These are phyloP conservation scores for Nephrotoma appendiculata DNA, from an alignment of 2,888 invertebrate species.

Conservation along the genomic window DNA sequence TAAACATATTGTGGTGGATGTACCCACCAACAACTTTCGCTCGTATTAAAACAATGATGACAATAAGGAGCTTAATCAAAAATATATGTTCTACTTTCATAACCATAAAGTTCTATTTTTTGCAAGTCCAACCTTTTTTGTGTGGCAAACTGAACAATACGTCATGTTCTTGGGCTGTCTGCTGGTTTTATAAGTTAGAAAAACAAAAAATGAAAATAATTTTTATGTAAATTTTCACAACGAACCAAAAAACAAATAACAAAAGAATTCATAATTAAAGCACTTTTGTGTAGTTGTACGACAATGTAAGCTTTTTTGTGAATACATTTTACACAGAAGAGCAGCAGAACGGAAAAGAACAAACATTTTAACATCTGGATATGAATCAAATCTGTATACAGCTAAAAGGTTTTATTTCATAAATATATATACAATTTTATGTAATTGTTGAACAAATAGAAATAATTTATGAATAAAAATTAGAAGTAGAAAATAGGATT, in stretches of 20 bases:
- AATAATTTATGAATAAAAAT: no score
- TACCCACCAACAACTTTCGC: not conserved
- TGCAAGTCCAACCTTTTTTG: not conserved
- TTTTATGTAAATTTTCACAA: not conserved
- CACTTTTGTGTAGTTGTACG: not conserved
- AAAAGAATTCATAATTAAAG: not conserved
- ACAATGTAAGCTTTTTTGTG: not conserved
- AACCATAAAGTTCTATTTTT: not conserved
- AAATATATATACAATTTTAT: not conserved
- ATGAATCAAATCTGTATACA: not conserved
- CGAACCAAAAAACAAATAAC: not conserved
- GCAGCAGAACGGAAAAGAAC: not conserved
- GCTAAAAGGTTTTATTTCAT: not conserved
- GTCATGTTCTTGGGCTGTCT: not conserved
- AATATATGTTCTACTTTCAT: not conserved
- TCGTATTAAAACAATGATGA: not conserved
- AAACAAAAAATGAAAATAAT: not conserved
- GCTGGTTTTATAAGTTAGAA: not conserved
- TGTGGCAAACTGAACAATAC: not conserved
- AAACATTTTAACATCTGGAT: not conserved
- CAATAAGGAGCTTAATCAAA: not conserved
- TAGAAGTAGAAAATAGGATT: no score
- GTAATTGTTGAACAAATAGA: not conserved
- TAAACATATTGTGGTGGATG: not conserved
- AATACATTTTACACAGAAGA: not conserved